Evolutionary conservation across 2,113 vertebrate genomes (phyloP).

Genomic region (Ptilorrhoa leucosticta): DNA sequence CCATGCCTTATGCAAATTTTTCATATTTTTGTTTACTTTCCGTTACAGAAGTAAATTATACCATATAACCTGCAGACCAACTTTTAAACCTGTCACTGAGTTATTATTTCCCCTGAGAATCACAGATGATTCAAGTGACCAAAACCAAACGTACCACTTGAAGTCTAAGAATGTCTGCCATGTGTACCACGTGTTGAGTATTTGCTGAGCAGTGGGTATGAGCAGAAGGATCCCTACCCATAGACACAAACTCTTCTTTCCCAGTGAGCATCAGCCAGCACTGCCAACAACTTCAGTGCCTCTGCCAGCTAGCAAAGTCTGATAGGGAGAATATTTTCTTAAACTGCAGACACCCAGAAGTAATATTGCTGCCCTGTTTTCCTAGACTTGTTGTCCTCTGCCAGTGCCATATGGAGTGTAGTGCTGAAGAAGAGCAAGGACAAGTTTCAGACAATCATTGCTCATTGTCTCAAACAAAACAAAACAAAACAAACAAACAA

Average conservation of each 20-base stretch:
- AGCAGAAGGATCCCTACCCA: background rate
- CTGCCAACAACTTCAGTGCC: background rate
- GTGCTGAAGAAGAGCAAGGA: background rate
- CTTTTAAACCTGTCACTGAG: background rate
- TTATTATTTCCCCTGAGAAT: background rate
- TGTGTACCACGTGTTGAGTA: background rate
- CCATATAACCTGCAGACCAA: background rate
- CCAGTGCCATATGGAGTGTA: rapidly evolving
- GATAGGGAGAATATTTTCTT: background rate
- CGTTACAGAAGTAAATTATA: background rate
- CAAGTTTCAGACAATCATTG: background rate
- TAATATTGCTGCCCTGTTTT: background rate
- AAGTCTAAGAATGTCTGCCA: background rate
- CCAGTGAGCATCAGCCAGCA: background rate
- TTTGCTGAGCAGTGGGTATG: background rate
- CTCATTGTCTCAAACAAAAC: background rate
- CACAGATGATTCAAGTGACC: background rate
- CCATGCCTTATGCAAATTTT: background rate
- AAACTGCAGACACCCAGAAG: background rate
- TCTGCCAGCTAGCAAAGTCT: background rate
- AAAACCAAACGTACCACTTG: background rate
- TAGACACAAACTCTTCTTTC: background rate
- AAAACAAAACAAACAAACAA: background rate
- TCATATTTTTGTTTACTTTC: background rate
- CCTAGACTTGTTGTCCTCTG: background rate